Conservation (phyloP, 2,888 invertebrate species). For the Meandrusa payeni region DNA sequence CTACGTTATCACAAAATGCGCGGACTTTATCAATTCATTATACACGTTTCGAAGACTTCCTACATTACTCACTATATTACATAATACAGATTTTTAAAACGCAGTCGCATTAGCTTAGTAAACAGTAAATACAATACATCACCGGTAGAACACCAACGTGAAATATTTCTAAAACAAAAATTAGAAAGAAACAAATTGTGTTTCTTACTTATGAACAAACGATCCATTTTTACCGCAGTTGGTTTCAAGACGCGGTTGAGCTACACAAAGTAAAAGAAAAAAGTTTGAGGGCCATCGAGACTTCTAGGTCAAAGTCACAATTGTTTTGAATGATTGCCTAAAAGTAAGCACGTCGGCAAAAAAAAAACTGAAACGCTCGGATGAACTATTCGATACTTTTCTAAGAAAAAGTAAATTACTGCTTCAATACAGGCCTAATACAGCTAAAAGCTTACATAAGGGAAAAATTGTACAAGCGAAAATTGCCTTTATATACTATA, state of each 20-base stretch:
- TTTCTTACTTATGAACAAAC: too few species aligned
- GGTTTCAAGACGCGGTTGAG: too few species aligned
- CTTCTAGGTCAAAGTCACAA: constrained; percentile 2
- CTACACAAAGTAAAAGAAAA: too few species aligned
- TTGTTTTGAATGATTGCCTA: constrained; percentile 8
- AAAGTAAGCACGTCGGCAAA: constrained; percentile 2
- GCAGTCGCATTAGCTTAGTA: too few species aligned
- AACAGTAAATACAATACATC: too few species aligned
- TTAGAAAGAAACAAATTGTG: too few species aligned
- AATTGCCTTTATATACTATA: constrained; percentile 8
- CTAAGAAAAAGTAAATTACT: constrained; percentile 21
- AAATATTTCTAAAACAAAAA: too few species aligned
- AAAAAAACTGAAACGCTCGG: constrained; percentile 16
- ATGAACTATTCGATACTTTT: constrained; percentile 16
- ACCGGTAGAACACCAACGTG: too few species aligned
- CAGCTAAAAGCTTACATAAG: constrained; percentile 9
- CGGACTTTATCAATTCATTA: constrained; percentile 22
- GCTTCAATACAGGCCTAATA: constrained; percentile 13
- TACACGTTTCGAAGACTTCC: constrained; percentile 6
- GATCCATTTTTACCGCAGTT: too few species aligned
- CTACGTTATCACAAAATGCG: not conserved
- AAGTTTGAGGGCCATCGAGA: too few species aligned
- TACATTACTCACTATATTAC: constrained; percentile 15
- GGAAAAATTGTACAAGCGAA: constrained; percentile 11
- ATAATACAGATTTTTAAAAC: too few species aligned